These are phyloP conservation scores for Anguilla rostrata DNA, from an alignment of 2,113 vertebrate species.

Conservation along the genomic window DNA sequence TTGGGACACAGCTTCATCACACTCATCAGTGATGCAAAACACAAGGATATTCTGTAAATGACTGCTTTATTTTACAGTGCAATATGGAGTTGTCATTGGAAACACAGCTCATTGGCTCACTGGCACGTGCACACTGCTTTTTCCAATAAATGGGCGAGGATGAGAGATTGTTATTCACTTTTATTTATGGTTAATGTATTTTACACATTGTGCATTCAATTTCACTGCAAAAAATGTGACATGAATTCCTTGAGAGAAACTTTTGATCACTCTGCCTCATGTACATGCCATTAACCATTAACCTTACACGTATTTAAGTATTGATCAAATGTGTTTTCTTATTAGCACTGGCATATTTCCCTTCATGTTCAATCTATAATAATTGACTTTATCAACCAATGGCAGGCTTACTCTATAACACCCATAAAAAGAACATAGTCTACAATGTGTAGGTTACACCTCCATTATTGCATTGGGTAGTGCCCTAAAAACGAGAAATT, in stretches of 20 bases:
- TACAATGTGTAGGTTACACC: background rate
- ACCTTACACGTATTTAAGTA: background rate
- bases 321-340: slow-evolving; percentile 1
- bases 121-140: background rate
- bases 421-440: background rate
- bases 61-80: background rate
- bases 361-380: slow-evolving; percentile 1
- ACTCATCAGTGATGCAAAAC: background rate
- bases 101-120: background rate
- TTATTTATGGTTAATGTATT: background rate
- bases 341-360: slow-evolving; percentile 3
- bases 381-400: background rate
- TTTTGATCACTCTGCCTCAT: background rate
- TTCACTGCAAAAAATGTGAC: background rate
- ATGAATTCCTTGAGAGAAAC: background rate
- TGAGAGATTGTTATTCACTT: background rate
- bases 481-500: background rate
- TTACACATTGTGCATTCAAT: background rate
- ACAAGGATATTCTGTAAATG: background rate
- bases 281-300: background rate
- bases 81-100: background rate
- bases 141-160: background rate
- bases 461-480: background rate
- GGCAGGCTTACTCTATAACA: background rate
- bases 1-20: background rate